Evolutionary conservation across 2,888 invertebrate genomes (phyloP).

Genomic region (Fragum fragum): DNA sequence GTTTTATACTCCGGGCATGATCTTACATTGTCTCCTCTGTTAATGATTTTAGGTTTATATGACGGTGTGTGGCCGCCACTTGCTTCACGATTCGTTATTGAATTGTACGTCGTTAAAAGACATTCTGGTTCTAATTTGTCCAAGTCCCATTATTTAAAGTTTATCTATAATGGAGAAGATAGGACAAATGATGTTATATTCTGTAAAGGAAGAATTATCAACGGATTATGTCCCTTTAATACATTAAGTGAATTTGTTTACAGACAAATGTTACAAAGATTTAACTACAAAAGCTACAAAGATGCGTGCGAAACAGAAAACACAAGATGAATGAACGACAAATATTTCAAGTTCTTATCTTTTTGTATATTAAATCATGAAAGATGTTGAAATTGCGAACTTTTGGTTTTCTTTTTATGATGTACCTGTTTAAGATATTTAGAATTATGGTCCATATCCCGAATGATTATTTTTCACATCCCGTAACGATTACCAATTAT

Average conservation of each 20-base stretch:
- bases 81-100: constrained; percentile 95
- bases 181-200: constrained; percentile 94
- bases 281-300: constrained; percentile 83
- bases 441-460: too few relatives aligned
- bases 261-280: constrained; percentile 92
- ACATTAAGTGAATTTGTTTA: constrained; percentile 95
- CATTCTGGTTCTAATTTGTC: constrained; percentile 33
- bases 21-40: constrained; percentile 94
- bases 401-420: too few relatives aligned
- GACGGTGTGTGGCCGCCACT: constrained; percentile 91
- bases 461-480: too few relatives aligned
- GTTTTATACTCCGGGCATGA: constrained; percentile 97
- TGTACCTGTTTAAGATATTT: too few relatives aligned
- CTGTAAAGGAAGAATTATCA: constrained; percentile 88
- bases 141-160: constrained; percentile 92
- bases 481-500: too few relatives aligned
- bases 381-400: too few relatives aligned
- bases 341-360: too few relatives aligned
- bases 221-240: constrained; percentile 93
- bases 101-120: constrained; percentile 90
- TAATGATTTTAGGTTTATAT: constrained; percentile 92
- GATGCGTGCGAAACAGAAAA: constrained; percentile 39
- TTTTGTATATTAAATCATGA: too few relatives aligned
- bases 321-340: neutral
- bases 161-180: constrained; percentile 95